A percentile compares a stretch with the other conserved stretches of the same genome.
Conservation (phyloP, 1,140 invertebrate species). For the Pristionchus pacificus region DNA sequence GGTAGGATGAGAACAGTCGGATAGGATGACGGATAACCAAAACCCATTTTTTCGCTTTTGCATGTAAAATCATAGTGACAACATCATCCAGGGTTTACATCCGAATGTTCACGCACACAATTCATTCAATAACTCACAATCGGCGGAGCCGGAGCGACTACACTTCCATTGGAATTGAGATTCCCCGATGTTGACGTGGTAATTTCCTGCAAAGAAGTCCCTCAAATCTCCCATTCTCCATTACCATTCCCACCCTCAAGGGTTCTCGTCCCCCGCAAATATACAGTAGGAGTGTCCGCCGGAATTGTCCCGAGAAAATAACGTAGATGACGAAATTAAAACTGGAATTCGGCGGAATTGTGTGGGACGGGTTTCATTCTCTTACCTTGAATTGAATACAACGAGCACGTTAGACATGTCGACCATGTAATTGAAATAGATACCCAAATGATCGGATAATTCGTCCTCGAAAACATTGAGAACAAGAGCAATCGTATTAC, state of each 20-base stretch:
- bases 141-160: background rate
- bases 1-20: no score
- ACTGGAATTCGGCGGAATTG: slow-evolving; percentile 10
- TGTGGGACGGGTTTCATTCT: background rate
- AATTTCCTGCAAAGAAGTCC: background rate
- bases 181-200: background rate
- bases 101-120: no score
- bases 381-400: slow-evolving; percentile 54
- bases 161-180: background rate
- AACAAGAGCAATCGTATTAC: slow-evolving; percentile 49
- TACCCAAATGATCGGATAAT: slow-evolving; percentile 38
- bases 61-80: no score
- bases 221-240: background rate
- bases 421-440: slow-evolving; percentile 53
- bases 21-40: no score
- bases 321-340: slow-evolving; percentile 39
- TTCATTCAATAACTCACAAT: no score
- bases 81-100: no score
- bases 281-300: background rate
- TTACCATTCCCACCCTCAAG: background rate
- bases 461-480: slow-evolving; percentile 51
- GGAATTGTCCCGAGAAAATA: slow-evolving; percentile 18
- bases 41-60: no score
- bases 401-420: slow-evolving; percentile 53
- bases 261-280: background rate